Evolutionary conservation across 2,797 vertebrate species (phyloP).

Genomic region (Holocentrus rufus): DNA sequence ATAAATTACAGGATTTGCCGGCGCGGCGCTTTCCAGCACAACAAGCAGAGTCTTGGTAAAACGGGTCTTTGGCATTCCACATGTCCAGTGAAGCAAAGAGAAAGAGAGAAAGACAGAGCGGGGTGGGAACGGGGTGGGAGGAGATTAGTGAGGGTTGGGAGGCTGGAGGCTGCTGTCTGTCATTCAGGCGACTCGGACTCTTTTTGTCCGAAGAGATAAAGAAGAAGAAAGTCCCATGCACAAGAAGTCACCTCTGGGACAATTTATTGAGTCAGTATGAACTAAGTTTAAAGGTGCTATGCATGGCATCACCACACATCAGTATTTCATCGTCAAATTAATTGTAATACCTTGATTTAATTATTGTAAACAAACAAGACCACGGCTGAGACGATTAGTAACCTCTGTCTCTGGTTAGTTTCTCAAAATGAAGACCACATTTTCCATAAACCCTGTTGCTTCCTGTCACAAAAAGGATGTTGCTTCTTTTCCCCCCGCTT

Average conservation of each 20-base stretch:
- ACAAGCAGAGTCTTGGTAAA: slow-evolving; percentile 20
- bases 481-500: too few species aligned
- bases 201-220: neutral
- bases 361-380: too few species aligned
- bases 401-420: too few species aligned
- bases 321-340: too few species aligned
- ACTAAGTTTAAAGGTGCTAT: neutral
- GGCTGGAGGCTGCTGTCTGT: slow-evolving; percentile 10
- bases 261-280: too few species aligned
- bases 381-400: too few species aligned
- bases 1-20: neutral
- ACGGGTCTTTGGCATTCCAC: slow-evolving; percentile 46
- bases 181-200: too few species aligned
- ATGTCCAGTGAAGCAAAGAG: slow-evolving; percentile 42
- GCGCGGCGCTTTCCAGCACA: slow-evolving; percentile 20
- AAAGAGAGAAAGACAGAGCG: neutral
- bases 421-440: too few species aligned
- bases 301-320: too few species aligned
- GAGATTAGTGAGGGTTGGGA: neutral
- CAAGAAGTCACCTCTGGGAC: neutral
- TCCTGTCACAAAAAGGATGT: too few species aligned
- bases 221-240: neutral
- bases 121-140: neutral
- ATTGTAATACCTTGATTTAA: too few species aligned
- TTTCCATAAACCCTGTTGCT: too few species aligned